Evolutionary conservation across 2,797 vertebrate species (phyloP), one percentile per base, ranked within the genome.

Genomic region (Telmatherina bonti): DNA sequence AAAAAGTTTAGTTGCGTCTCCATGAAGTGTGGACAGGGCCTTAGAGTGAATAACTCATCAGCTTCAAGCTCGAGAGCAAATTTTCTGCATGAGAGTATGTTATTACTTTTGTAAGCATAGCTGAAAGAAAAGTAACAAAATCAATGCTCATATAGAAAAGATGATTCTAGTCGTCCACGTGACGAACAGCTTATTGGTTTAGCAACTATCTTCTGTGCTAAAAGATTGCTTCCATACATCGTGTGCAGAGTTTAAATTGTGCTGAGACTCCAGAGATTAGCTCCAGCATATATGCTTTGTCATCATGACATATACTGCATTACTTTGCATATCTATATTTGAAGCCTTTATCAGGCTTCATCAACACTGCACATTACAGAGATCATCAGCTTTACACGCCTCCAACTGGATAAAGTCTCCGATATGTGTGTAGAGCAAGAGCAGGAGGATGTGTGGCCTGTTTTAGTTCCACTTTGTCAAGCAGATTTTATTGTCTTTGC

Each of bases 41-140:
- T 8, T 45, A 6, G 41, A 45, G 41, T 20, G 41, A n/a, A 6
- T 9, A 18, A 22, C 8, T 68, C 36, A 35, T 26, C 35, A 43
- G 64, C 38, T 38, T 36, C 30, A 9, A 58, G 30, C 67, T 33
- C 49, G 5, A 41, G 33, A 52, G 33, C 12, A 33, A 22, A 33
- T 61, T 51, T 38, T 41, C 22, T 70, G 12, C 38, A 22, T 51
- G 43, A n/a, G 20, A n/a, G 43, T 45, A n/a, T 45, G 20, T 45
- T 45, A 45, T 45, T 45, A 45, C 20, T 45, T 45, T 45, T n/a
- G 47, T 22, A 51, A 12, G 11, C 9, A 49, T 22, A 10, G 24
- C 18, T 20, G 7, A 49, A 49, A 22, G 24, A 49, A 22, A 11
- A 3, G 10, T 51, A 12, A 12, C 22, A 22, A 51, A 51, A 51